Base-by-base conservation (phyloP, 2,113 vertebrate genomes). In the Nymphicus hollandicus region DNA sequence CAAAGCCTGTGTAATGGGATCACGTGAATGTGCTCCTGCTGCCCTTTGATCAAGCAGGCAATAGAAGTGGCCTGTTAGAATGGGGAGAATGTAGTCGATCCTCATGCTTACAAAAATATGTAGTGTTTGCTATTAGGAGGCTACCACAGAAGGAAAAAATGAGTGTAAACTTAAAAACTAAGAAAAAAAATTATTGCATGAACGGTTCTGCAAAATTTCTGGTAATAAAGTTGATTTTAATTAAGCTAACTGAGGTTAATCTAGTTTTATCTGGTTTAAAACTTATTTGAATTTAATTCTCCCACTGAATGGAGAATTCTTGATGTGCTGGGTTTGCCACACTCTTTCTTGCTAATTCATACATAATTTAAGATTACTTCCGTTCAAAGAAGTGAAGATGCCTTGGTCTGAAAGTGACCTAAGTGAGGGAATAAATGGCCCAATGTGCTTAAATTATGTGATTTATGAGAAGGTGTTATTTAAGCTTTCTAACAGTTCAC, bases 241-340 rank as follows among this genome's bases (percentile, higher is more conserved):
- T 43, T 44, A 31, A 49, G 25, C 41, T 58, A 46, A 19, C 33
- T 83, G 47, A n/a, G 10, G 52, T 66, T 88, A 60, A 35, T 82
- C 28, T 82, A n/a, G n/a, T 82, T 78, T 92, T 87, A 92, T 66
- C 93, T 88, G 89, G 7, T 4, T 73, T 76, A 9, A 14, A 50
- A 58, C 58, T 22, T 63, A 50, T 50, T 83, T 80, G 13, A 46
- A 55, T 66, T 43, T 10, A 33, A 7, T 69, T 95, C 77, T 58
- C 14, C 68, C 41, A 37, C 16, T 44, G 31, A 73, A 37, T 27
- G 31, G 41, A 73, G n/a, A 68, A 37, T 47, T 73, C 13, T 68
- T 84, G 55, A 16, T 68, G 55, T 20, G 15, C 16, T 63, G 28
- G 23, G 39, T 89, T 85, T 58, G 35, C 55, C 33, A 29, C 8